A percentile compares a stretch with the other conserved stretches of the same genome.
phyloP scores from a whole-genome alignment of 2,113 vertebrate species.

The Cygnus atratus region DNA sequence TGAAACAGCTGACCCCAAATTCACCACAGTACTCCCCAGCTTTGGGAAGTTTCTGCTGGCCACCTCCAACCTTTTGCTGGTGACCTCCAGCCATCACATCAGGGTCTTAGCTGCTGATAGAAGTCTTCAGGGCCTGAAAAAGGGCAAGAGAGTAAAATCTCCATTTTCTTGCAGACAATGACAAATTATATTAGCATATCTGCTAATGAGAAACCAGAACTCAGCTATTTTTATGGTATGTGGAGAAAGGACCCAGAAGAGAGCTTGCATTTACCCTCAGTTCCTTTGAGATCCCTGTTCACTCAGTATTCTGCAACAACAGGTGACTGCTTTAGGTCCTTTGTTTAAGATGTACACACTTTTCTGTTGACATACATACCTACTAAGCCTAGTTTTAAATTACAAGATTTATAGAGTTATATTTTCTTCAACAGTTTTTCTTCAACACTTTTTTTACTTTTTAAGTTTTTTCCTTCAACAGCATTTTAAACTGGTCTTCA shows the following conservation, averaged over 20 bases:
- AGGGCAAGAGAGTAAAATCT: accelerated
- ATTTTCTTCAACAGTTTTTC: background rate
- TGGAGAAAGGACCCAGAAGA: background rate
- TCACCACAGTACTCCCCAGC: background rate
- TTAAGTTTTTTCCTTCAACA: background rate
- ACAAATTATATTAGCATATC: background rate
- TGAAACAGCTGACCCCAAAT: background rate
- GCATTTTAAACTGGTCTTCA: background rate
- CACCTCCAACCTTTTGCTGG: background rate
- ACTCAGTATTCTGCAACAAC: background rate
- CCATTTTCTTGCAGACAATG: background rate
- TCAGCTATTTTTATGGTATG: background rate
- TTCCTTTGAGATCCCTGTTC: accelerated
- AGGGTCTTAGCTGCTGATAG: background rate
- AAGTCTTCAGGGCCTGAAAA: background rate
- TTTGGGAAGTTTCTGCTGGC: background rate
- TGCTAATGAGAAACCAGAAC: background rate
- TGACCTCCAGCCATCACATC: accelerated
- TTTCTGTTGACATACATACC: background rate
- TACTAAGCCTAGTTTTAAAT: background rate
- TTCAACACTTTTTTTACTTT: background rate
- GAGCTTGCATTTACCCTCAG: background rate
- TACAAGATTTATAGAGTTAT: background rate
- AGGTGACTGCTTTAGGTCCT: background rate
- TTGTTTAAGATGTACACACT: background rate